Percentiles rank a stretch among this genome's conserved stretches.
These are phyloP conservation scores for Gobius niger DNA, from an alignment of 2,113 vertebrate species.

Conservation along the genomic window DNA sequence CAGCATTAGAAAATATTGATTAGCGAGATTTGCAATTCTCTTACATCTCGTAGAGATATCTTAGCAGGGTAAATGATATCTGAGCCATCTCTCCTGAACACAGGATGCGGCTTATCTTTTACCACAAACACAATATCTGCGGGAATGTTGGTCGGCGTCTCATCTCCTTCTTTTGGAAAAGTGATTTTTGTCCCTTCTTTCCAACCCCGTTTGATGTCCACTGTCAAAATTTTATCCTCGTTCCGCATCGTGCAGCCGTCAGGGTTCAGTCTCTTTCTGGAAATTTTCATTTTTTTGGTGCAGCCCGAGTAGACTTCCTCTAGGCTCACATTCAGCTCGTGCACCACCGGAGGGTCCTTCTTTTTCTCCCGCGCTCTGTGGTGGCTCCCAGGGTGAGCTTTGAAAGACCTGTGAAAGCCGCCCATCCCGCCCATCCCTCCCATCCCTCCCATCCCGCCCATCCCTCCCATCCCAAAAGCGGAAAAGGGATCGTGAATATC, in stretches of 20 bases:
- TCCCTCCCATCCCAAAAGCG: conserved; percentile 77
- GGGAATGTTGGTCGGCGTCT: conserved; percentile 88
- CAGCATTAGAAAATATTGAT: not conserved
- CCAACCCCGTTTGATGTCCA: conserved; percentile 94
- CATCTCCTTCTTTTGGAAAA: conserved; percentile 93
- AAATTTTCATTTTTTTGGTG: conserved; percentile 97
- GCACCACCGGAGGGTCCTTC: conserved; percentile 88
- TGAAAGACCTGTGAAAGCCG: conserved; percentile 71
- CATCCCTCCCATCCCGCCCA: conserved; percentile 64
- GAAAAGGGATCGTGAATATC: conserved; percentile 84
- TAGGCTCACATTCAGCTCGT: conserved; percentile 89
- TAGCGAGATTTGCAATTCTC: conserved; percentile 27
- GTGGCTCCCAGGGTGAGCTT: conserved; percentile 30
- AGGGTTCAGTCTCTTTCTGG: conserved; percentile 86
- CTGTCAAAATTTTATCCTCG: conserved; percentile 94
- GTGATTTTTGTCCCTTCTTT: conserved; percentile 96
- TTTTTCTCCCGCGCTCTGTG: conserved; percentile 72
- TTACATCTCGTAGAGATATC: conserved; percentile 89
- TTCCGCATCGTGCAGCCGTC: conserved; percentile 85
- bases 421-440: conserved; percentile 73
- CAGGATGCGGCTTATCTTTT: conserved; percentile 88
- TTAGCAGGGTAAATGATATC: conserved; percentile 88
- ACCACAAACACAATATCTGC: conserved; percentile 95
- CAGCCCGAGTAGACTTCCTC: conserved; percentile 91
- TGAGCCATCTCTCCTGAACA: conserved; percentile 89